phyloP scores from a whole-genome alignment of 1,140 invertebrate genomes.

The Diorhabda elongata region DNA sequence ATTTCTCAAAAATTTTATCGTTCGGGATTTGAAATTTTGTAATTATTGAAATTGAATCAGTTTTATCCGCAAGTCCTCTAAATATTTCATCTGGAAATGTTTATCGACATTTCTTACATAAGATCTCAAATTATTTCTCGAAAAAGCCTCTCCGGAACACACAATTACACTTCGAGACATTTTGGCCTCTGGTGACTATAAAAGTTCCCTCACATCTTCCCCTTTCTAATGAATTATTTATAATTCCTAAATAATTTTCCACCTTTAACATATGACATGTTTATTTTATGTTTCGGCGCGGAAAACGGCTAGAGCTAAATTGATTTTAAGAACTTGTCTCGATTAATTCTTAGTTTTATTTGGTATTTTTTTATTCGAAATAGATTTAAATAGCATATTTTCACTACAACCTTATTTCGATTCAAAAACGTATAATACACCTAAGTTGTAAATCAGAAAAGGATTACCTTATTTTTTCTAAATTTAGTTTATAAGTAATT shows the following conservation, averaged over 20 bases:
- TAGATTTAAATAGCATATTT: no score
- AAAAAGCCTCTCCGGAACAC: background rate
- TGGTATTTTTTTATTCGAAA: no score
- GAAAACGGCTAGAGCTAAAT: background rate
- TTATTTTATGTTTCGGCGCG: background rate
- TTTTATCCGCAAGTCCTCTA: background rate
- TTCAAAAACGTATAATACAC: no score
- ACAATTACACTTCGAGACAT: background rate
- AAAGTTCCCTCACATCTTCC: background rate
- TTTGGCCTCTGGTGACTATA: background rate
- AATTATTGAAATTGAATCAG: background rate
- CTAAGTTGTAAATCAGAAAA: no score
- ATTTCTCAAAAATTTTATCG: no score
- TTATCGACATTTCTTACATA: no score
- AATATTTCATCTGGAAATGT: background rate
- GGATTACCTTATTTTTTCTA: no score
- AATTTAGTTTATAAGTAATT: no score
- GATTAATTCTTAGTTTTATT: no score
- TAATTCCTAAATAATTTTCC: slow-evolving; percentile 3
- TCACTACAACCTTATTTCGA: no score
- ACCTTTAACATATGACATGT: background rate
- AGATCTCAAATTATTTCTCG: background rate
- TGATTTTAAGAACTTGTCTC: background rate
- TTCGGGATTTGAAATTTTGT: no score
- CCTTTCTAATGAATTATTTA: background rate